Evolutionary conservation across 1,140 invertebrate genomes (phyloP).

Genomic region (Leptopilina boulardi): DNA sequence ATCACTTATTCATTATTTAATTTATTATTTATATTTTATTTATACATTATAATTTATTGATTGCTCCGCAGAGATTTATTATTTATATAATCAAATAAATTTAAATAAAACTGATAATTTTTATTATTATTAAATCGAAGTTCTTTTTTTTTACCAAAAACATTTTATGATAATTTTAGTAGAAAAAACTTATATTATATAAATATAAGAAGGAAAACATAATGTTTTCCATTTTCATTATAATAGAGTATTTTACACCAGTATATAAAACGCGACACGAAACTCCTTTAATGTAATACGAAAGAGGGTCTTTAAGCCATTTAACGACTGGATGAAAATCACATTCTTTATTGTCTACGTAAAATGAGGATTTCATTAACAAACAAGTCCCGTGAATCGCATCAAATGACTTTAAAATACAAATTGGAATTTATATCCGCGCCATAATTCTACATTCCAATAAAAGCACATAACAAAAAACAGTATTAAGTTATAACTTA

Average conservation of each 20-base stretch:
- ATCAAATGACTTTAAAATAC: not conserved
- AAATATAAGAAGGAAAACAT: not conserved
- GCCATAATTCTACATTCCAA: not conserved
- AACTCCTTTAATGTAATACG: not conserved
- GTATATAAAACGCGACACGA: not conserved
- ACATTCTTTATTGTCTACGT: slow-evolving; percentile 21
- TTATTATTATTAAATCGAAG: no score
- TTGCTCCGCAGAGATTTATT: no score
- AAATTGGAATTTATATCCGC: not conserved
- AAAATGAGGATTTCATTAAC: slow-evolving; percentile 3
- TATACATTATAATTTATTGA: no score
- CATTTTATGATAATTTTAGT: no score
- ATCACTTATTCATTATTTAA: no score
- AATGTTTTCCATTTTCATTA: not conserved
- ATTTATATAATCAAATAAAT: no score
- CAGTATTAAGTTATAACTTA: no score
- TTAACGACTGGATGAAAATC: slow-evolving; percentile 14
- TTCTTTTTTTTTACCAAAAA: no score
- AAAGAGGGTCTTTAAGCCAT: not conserved
- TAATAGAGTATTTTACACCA: not conserved
- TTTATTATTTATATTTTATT: no score
- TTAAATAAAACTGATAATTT: no score
- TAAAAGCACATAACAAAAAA: no score
- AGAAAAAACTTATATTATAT: not conserved
- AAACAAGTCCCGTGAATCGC: not conserved